A percentile compares a stretch with the other conserved stretches of the same genome.
These are phyloP conservation scores for Saguinus midas DNA, from an alignment of 2,113 vertebrate species.

Conservation along the genomic window DNA sequence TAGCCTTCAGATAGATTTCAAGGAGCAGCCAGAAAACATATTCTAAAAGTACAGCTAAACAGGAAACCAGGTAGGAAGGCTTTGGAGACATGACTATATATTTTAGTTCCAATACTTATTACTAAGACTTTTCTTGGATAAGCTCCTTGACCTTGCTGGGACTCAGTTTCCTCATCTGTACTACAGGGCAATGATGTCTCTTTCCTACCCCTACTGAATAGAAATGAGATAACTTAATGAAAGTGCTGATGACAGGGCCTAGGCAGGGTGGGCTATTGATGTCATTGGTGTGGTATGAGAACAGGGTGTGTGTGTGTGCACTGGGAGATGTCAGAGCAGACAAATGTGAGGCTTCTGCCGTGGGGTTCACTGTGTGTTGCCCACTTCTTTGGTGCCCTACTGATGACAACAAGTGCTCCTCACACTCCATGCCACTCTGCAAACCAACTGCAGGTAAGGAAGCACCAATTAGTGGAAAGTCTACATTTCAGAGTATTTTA, in stretches of 20 bases:
- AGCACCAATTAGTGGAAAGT: accelerated
- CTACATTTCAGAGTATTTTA: neutral
- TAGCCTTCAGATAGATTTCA: neutral
- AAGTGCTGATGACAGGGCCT: accelerated
- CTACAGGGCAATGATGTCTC: neutral
- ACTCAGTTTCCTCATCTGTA: neutral
- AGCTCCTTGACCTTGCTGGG: neutral
- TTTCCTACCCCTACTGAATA: neutral
- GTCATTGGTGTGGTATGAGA: accelerated
- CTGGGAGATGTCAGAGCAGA: accelerated
- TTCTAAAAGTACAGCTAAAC: neutral
- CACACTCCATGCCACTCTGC: neutral
- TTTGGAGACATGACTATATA: neutral
- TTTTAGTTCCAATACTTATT: neutral
- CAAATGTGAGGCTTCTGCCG: neutral
- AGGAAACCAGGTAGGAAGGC: neutral
- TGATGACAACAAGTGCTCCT: neutral
- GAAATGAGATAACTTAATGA: neutral
- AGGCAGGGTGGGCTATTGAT: neutral
- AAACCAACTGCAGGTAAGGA: neutral
- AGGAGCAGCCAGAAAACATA: neutral
- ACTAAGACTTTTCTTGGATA: neutral
- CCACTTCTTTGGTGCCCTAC: too few species aligned
- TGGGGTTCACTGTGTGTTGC: too few species aligned
- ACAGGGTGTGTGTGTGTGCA: neutral